A percentile compares a stretch with the other conserved stretches of the same genome.
Evolutionary conservation across 2,888 invertebrate species (phyloP).

Genomic region (Epiperipatus broadwayi): DNA sequence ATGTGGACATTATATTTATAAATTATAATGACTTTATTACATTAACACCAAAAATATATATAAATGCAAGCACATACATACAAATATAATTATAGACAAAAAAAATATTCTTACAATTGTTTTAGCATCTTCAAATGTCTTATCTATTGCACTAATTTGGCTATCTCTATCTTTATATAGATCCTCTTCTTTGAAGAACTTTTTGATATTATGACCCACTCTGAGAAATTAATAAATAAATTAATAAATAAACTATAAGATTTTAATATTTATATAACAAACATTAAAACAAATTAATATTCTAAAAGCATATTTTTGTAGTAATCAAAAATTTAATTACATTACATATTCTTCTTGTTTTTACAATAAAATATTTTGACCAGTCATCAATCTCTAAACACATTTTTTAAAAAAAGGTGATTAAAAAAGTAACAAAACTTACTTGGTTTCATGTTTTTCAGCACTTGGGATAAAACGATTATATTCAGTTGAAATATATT

Average conservation of each 20-base stretch:
- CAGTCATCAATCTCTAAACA: too few species aligned
- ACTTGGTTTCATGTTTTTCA: conserved; percentile 92
- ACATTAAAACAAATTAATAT: not conserved
- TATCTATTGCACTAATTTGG: conserved; percentile 91
- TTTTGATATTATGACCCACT: conserved; percentile 93
- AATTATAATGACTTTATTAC: not conserved
- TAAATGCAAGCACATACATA: too few species aligned
- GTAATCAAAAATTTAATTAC: too few species aligned
- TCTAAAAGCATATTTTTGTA: too few species aligned
- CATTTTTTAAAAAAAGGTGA: conserved; percentile 1
- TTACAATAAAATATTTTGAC: conserved; percentile 1
- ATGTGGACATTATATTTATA: too few species aligned
- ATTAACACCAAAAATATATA: not conserved
- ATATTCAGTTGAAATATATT: conserved; percentile 96
- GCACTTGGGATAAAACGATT: conserved; percentile 89
- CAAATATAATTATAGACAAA: not conserved
- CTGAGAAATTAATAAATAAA: conserved; percentile 20
- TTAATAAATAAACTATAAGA: not conserved
- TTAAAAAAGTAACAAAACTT: conserved; percentile 16
- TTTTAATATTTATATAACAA: conserved; percentile 8
- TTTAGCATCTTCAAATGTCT: conserved; percentile 81
- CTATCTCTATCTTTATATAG: conserved; percentile 88
- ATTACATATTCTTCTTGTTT: too few species aligned
- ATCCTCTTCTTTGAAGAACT: conserved; percentile 66
- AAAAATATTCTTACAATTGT: conserved; percentile 29